Conservation (phyloP, 2,797 vertebrate genomes). For the Urophycis tenuis region DNA sequence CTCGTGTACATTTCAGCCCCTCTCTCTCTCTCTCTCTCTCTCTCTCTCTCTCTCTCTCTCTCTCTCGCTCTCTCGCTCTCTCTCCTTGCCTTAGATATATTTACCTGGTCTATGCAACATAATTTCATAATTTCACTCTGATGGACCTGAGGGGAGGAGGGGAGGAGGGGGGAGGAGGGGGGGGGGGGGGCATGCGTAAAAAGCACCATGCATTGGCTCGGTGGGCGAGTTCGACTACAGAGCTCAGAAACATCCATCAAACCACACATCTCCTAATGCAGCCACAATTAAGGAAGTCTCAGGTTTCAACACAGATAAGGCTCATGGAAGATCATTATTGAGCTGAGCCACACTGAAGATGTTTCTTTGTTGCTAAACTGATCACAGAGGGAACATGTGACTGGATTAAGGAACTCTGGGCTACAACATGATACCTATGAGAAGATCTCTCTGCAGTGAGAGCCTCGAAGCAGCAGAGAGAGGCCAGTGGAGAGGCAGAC, state of each 20-base stretch:
- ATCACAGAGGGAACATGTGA: constrained; percentile 3
- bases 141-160: background rate
- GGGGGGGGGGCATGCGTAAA: background rate
- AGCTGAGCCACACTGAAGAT: background rate
- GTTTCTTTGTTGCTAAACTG: background rate
- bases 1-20: too few relatives aligned
- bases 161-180: too few relatives aligned
- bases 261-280: background rate
- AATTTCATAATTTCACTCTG: background rate
- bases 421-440: constrained; percentile 5
- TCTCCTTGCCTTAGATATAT: background rate
- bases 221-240: background rate
- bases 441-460: background rate
- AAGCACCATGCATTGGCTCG: background rate
- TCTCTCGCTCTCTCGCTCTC: background rate
- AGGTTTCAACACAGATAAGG: background rate
- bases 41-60: background rate
- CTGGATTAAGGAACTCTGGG: constrained; percentile 6
- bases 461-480: background rate
- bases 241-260: background rate
- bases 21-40: background rate
- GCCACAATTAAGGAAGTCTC: background rate
- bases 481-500: background rate
- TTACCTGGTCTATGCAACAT: too few relatives aligned
- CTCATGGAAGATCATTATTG: background rate